Base-by-base conservation (phyloP, 2,888 invertebrate species). In the Carcina quercana region DNA sequence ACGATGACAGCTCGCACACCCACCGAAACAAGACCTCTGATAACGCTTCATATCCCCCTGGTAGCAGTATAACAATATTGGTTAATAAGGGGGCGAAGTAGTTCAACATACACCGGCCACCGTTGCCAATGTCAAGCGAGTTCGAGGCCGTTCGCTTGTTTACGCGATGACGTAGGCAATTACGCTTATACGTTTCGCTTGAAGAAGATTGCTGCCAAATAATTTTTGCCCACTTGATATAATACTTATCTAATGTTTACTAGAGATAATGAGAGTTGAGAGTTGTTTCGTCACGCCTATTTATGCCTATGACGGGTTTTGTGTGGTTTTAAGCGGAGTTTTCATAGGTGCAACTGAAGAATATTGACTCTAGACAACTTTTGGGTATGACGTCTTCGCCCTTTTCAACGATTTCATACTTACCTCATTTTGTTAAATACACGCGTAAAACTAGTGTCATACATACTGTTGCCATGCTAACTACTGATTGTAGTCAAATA, bases 111-210 rank as follows among this genome's bases (percentile, higher is more conserved):
- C 44, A 59, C 55, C 57, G 59, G 64, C 44, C 55, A 48, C 43
- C 53, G 48, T 12, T 37, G 45, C 49, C 60, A 59, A 64, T 65
- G 71, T 65, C 64, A 59, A 47, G 45, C 43, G 59, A 50, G 68
- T 70, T 73, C 69, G 73, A 70, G 74, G 74, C 52, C 68, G 49
- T 28, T n/a, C 40, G 35, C 56, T 60, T 72, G 72, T 74, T 76
- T 71, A 73, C 70, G 43, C 54, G 54, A 48, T 50, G 53, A 50
- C 53, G 50, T 43, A 11, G 46, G 51, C 63, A 67, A 70, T 69
- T 66, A 60, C 54, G 52, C 50, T 52, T 46, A 46, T 46, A 48
- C 51, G 50, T 51, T 45, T 38, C 47, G 52, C 43, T 47, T 45
- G 49, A 52, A 52, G 47, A 48, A 55, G 53, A 60, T 61, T 57